Percentiles rank a stretch among this genome's conserved stretches.
Conservation (phyloP, 2,888 invertebrate species). For the Ommatoiulus sabulosus region DNA sequence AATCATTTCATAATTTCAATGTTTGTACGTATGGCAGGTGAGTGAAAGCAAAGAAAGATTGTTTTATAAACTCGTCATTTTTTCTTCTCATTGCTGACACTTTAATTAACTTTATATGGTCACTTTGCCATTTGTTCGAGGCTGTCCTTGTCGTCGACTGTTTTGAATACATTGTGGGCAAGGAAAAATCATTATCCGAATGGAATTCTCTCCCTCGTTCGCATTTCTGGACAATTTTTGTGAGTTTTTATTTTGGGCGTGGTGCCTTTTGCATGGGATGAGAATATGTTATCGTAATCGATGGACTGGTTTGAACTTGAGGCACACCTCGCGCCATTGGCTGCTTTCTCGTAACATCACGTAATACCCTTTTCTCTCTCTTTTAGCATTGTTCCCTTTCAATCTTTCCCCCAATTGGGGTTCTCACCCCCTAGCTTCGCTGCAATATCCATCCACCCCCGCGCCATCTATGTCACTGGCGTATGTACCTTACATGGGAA, state of each 20-base stretch:
- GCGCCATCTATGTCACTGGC: background rate
- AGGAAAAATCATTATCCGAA: background rate
- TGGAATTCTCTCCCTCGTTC: background rate
- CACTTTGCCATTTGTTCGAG: background rate
- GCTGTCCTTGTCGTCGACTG: background rate
- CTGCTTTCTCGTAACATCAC: background rate
- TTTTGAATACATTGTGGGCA: background rate
- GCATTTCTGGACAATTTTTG: conserved; percentile 37
- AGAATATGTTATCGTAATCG: conserved; percentile 26
- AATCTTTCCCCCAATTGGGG: background rate
- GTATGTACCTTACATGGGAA: background rate
- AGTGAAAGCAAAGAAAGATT: background rate
- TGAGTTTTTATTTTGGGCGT: background rate
- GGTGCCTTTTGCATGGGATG: conserved; percentile 23
- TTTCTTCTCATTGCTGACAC: conserved; percentile 5
- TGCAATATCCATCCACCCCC: background rate
- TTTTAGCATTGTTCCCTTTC: background rate
- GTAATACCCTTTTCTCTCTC: conserved; percentile 13
- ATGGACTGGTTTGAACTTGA: conserved; percentile 43
- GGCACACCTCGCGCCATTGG: conserved; percentile 12
- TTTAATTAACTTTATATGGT: conserved; percentile 35
- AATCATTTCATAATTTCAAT: conserved; percentile 2
- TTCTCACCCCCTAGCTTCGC: background rate
- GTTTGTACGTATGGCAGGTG: background rate
- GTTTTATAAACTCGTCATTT: background rate